Evolutionary conservation across 2,888 invertebrate genomes (phyloP), one percentile per base, ranked within the genome.

Genomic region (Dorcus hopei): DNA sequence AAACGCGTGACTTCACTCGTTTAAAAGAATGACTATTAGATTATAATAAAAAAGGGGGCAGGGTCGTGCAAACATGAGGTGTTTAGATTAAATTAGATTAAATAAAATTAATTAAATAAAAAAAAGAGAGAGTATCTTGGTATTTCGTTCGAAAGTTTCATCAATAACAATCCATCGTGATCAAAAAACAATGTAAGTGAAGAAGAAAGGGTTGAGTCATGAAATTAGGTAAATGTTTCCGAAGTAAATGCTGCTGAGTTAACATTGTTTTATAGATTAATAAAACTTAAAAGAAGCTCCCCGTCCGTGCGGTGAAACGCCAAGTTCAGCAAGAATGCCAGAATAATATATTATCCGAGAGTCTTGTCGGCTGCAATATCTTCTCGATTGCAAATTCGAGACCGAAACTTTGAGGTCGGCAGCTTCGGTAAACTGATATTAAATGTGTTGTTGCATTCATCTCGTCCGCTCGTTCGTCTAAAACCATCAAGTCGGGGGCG

Each of bases 401-500:
- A 45, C 45, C 19, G 26, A 45, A 45, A 45, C 45, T 45, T 45
- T 45, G 45, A 45, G 45, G n/a, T 45, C 45, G 45, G 45, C 23
- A 23, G 45, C 45, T 45, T 45, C 45, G 19, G 45, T 45, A 45
- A 45, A 45, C 45, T 45, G 45, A 45, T 45, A 45, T 45, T 45
- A 45, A 45, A 45, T 45, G 45, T 45, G 45, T 45, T 45, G 45
- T 45, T 45, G 45, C 45, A 45, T 45, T 45, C 45, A 45, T 45
- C 45, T 45, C 45, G 26, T 33, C 3, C 26, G 26, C 6, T 33
- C 6, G 26, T 33, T 33, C 26, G 45, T 45, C 45, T 45, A 6
- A 45, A 45, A 23, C 45, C 23, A 45, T 45, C 45, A 45, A 45
- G 14, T 9, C 45, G 45, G 45, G 45, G 19, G 45, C 45, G 45